Evolutionary conservation across 1,140 invertebrate genomes (phyloP).

Genomic region (Teleogryllus occipitalis): DNA sequence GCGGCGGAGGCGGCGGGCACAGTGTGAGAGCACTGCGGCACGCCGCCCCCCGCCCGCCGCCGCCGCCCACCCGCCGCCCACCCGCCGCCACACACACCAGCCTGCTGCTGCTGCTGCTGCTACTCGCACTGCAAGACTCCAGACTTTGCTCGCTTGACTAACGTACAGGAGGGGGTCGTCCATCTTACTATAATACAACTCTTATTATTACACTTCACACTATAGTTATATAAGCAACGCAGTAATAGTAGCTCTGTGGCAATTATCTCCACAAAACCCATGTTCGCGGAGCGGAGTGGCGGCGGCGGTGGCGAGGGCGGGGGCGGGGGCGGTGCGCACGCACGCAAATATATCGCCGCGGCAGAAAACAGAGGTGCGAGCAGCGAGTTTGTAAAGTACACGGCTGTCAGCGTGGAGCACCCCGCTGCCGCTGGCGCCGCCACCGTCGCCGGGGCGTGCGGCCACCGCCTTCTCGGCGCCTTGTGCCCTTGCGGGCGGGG

Average conservation of each 20-base stretch:
- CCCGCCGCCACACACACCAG: not conserved
- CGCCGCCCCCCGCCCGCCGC: no score
- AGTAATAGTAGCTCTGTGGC: not conserved
- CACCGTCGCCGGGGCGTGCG: no score
- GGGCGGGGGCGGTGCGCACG: not conserved
- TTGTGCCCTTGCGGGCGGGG: no score
- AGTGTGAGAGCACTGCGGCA: not conserved
- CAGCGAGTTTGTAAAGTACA: not conserved
- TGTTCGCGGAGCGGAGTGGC: not conserved
- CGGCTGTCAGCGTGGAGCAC: no score
- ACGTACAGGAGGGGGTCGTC: conserved; percentile 9
- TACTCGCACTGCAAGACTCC: not conserved
- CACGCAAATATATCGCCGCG: not conserved
- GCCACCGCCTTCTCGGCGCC: no score
- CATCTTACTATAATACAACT: conserved; percentile 14
- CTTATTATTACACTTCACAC: conserved; percentile 1
- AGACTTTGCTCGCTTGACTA: not conserved
- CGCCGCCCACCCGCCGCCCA: no score
- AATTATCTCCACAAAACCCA: conserved; percentile 4
- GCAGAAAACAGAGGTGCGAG: conserved; percentile 3
- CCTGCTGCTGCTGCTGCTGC: no score
- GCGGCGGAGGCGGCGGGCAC: not conserved
- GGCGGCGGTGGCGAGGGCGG: no score
- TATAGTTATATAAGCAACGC: conserved; percentile 1
- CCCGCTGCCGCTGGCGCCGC: no score